phyloP scores from a whole-genome alignment of 2,113 vertebrate genomes.

The Urocynchramus pylzowi region DNA sequence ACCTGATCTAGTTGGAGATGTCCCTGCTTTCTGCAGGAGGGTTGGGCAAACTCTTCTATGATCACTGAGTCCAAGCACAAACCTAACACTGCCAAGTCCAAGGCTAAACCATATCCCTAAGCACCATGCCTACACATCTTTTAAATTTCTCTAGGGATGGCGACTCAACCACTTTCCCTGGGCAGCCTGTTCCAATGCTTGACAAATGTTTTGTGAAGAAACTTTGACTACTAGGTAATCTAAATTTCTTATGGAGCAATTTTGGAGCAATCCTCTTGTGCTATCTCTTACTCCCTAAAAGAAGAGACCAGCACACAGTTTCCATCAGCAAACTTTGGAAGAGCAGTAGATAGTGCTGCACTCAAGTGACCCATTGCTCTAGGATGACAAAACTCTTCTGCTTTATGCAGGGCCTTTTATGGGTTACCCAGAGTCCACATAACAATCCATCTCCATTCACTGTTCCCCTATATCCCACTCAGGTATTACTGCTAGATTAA shows the following conservation, averaged over 20 bases:
- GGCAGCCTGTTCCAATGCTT: background rate
- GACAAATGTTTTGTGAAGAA: background rate
- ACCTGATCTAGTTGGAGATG: background rate
- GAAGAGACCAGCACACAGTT: background rate
- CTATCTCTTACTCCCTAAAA: background rate
- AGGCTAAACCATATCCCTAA: background rate
- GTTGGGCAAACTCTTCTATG: background rate
- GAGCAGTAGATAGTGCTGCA: background rate
- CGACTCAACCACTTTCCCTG: background rate
- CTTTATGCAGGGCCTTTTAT: background rate
- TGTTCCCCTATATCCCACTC: background rate
- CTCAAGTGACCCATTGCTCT: background rate
- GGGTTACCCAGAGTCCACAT: background rate
- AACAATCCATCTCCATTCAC: background rate
- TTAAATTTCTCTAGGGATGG: background rate
- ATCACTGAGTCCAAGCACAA: background rate
- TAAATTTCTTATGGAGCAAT: background rate
- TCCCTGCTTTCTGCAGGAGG: background rate
- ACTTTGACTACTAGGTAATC: background rate
- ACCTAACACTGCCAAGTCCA: background rate
- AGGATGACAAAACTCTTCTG: background rate
- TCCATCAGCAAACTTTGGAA: background rate
- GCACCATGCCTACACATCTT: rapidly evolving
- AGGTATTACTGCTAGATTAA: background rate
- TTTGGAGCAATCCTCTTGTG: rapidly evolving